A percentile compares a stretch with the other conserved stretches of the same genome.
phyloP scores from a whole-genome alignment of 2,113 vertebrate species.

The Casuarius casuarius region DNA sequence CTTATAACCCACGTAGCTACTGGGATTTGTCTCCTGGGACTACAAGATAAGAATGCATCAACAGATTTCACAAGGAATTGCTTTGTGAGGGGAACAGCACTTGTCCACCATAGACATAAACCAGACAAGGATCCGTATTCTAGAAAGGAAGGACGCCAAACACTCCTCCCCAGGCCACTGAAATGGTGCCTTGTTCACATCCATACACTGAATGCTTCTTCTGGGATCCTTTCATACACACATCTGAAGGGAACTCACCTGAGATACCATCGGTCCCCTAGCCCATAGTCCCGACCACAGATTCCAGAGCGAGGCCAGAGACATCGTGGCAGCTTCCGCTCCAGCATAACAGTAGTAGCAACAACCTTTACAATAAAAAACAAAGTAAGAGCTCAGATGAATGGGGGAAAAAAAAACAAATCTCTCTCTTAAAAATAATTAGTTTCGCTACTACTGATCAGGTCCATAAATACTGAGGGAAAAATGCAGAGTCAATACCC shows the following conservation, averaged over 20 bases:
- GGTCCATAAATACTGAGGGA: not conserved
- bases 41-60: not conserved
- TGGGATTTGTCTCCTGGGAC: not conserved
- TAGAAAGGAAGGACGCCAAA: not conserved
- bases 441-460: not conserved
- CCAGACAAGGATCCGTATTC: not conserved
- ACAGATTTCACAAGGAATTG: not conserved
- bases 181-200: not conserved
- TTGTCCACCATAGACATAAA: not conserved
- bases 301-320: constrained; percentile 92
- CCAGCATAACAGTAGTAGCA: constrained; percentile 92
- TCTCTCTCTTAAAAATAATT: not conserved
- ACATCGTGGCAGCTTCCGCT: constrained; percentile 87
- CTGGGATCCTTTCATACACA: fast-evolving
- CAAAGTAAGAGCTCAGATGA: fast-evolving
- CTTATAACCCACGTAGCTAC: not conserved
- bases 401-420: not conserved
- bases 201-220: not conserved
- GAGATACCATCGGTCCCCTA: constrained; percentile 90
- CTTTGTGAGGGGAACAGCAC: not conserved
- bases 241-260: constrained; percentile 78
- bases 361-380: constrained; percentile 81
- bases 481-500: not conserved
- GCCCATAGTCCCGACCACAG: constrained; percentile 84
- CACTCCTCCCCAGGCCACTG: not conserved